Evolutionary conservation across 2,888 invertebrate genomes (phyloP).

Genomic region (Nemurella pictetii): DNA sequence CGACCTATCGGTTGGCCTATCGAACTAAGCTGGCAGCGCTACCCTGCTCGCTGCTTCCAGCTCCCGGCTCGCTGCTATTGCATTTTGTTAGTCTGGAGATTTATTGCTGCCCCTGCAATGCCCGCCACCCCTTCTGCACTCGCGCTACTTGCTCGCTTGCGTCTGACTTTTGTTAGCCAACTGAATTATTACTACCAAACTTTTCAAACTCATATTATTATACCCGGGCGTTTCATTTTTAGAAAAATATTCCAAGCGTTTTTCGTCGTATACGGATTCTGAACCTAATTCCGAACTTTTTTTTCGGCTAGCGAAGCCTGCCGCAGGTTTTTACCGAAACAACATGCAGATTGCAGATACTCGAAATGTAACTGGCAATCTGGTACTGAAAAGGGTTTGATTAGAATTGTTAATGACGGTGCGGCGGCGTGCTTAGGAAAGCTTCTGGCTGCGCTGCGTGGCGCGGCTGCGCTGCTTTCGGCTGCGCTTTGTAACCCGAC

Average conservation of each 20-base stretch:
- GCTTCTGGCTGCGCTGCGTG: not conserved
- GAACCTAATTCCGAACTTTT: not conserved
- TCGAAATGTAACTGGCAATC: not conserved
- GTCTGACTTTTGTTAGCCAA: slow-evolving; percentile 32
- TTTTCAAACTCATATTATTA: slow-evolving; percentile 30
- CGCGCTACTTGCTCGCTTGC: slow-evolving; percentile 12
- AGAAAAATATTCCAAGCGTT: slow-evolving; percentile 7
- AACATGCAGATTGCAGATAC: not conserved
- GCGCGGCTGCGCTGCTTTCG: too few relatives aligned
- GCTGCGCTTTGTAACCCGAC: too few relatives aligned
- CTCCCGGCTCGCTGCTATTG: not conserved
- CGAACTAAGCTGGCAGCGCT: not conserved
- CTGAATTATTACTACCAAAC: slow-evolving; percentile 29
- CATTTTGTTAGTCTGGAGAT: slow-evolving; percentile 19
- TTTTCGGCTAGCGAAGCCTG: not conserved
- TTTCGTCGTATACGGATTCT: slow-evolving; percentile 1
- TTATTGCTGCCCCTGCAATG: slow-evolving; percentile 23
- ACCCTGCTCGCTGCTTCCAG: not conserved
- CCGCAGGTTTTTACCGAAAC: not conserved
- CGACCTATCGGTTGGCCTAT: not conserved
- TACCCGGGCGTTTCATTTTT: slow-evolving; percentile 20
- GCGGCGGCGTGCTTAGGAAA: too few relatives aligned
- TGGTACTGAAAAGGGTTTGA: not conserved
- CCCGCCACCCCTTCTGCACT: slow-evolving; percentile 9
- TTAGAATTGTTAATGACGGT: not conserved